phyloP scores from a whole-genome alignment of 2,888 invertebrate genomes.

The Hydroisotoma schaefferi region DNA sequence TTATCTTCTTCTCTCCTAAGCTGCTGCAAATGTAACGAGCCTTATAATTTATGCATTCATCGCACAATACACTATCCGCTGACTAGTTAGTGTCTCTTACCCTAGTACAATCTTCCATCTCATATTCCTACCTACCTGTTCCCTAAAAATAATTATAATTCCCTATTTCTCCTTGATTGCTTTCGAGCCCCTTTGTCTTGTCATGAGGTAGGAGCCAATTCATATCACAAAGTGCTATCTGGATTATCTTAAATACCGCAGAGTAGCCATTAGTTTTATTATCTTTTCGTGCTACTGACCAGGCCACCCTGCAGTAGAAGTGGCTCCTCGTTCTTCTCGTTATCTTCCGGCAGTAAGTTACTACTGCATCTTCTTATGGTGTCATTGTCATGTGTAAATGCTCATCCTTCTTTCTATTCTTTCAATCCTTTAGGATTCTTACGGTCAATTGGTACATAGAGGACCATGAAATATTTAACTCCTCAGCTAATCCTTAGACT shows the following conservation, averaged over 20 bases:
- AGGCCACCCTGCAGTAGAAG: slow-evolving; percentile 36
- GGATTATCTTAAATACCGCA: slow-evolving; percentile 12
- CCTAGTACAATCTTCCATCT: no score
- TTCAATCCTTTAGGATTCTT: not conserved
- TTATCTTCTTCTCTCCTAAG: slow-evolving; percentile 7
- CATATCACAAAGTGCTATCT: slow-evolving; percentile 11
- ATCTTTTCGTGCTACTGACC: slow-evolving; percentile 41
- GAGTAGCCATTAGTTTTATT: slow-evolving; percentile 41
- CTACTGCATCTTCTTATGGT: not conserved
- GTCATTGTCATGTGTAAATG: slow-evolving; percentile 18
- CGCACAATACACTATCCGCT: no score
- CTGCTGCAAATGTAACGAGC: slow-evolving; percentile 6
- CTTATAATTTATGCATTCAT: no score
- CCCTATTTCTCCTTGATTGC: slow-evolving; percentile 11
- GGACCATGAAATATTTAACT: not conserved
- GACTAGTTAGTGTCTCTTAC: no score
- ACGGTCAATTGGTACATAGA: no score
- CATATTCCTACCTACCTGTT: slow-evolving; percentile 34
- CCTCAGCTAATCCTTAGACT: not conserved
- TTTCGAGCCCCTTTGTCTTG: slow-evolving; percentile 13
- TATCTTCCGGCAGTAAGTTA: not conserved
- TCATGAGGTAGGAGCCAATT: slow-evolving; percentile 11
- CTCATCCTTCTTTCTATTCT: not conserved
- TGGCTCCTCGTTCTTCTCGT: slow-evolving; percentile 17
- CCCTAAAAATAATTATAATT: slow-evolving; percentile 14